A percentile compares a stretch with the other conserved stretches of the same genome.
These are phyloP conservation scores for Echeneis naucrates DNA, from an alignment of 2,797 vertebrate species.

Conservation along the genomic window DNA sequence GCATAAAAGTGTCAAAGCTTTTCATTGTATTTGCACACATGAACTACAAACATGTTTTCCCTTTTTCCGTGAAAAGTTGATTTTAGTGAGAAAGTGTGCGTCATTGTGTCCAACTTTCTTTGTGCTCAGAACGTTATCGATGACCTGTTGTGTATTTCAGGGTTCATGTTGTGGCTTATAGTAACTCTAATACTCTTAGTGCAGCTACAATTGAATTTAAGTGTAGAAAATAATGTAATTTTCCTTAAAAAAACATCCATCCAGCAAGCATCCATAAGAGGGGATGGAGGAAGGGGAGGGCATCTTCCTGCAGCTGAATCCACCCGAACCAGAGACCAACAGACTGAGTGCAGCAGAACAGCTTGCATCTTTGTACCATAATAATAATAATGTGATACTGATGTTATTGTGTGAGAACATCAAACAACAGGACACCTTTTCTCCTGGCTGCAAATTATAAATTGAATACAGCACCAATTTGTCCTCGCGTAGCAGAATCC, in stretches of 20 bases:
- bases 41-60: too few species aligned
- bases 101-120: not conserved
- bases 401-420: conserved; percentile 27
- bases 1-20: not conserved
- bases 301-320: conserved; percentile 12
- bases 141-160: not conserved
- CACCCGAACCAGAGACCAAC: conserved; percentile 13
- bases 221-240: conserved; percentile 6
- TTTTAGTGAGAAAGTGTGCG: not conserved
- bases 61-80: too few species aligned
- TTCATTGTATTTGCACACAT: too few species aligned
- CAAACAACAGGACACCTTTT: conserved; percentile 9
- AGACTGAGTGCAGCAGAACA: conserved; percentile 22
- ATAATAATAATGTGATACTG: conserved; percentile 29
- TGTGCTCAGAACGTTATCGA: not conserved
- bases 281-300: too few species aligned
- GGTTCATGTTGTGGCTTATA: not conserved
- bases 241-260: too few species aligned
- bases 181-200: not conserved
- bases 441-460: conserved; percentile 20
- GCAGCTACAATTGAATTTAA: not conserved
- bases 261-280: not conserved
- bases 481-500: not conserved
- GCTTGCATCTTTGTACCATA: conserved; percentile 26
- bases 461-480: conserved; percentile 16